Percentiles rank a stretch among this genome's conserved stretches.
phyloP scores from a whole-genome alignment of 1,140 invertebrate species.

The Paralvinella palmiformis region DNA sequence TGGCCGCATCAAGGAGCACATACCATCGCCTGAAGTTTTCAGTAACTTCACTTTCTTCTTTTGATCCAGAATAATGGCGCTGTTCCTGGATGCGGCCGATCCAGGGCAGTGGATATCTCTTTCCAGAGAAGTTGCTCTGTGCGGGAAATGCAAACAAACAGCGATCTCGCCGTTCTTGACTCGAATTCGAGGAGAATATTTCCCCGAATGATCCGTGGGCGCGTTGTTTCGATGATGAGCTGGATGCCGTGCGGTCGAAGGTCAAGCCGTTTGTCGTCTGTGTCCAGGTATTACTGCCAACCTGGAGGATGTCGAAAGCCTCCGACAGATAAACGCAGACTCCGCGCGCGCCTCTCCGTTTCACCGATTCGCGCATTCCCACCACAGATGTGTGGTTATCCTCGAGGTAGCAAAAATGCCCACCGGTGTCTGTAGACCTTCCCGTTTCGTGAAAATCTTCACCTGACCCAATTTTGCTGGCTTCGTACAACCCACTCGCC shows the following conservation, averaged over 20 bases:
- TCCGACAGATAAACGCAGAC: no score
- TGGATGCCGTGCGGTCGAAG: slow-evolving; percentile 16
- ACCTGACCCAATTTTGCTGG: neutral
- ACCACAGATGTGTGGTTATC: slow-evolving; percentile 95
- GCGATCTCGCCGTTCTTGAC: slow-evolving; percentile 19
- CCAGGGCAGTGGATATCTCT: slow-evolving; percentile 52
- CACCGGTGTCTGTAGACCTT: neutral
- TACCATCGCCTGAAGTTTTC: slow-evolving; percentile 58
- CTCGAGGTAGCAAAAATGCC: slow-evolving; percentile 67
- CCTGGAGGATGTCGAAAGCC: no score
- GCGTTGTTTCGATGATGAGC: neutral
- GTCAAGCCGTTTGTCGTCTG: no score
- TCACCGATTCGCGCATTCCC: slow-evolving; percentile 69
- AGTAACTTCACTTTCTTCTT: slow-evolving; percentile 41
- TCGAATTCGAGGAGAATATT: no score
- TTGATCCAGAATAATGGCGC: no score
- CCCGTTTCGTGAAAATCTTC: neutral
- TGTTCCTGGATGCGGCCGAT: slow-evolving; percentile 2
- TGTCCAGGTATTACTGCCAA: no score
- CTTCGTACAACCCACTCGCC: no score
- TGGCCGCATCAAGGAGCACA: slow-evolving; percentile 79
- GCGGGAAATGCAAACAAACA: slow-evolving; percentile 81
- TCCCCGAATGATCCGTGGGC: no score
- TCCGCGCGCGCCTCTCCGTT: slow-evolving; percentile 24
- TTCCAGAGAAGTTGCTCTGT: slow-evolving; percentile 90